Percentiles rank a stretch among this genome's conserved stretches.
Conservation (phyloP, 2,797 vertebrate species). For the Scomberomorus guttatus region DNA sequence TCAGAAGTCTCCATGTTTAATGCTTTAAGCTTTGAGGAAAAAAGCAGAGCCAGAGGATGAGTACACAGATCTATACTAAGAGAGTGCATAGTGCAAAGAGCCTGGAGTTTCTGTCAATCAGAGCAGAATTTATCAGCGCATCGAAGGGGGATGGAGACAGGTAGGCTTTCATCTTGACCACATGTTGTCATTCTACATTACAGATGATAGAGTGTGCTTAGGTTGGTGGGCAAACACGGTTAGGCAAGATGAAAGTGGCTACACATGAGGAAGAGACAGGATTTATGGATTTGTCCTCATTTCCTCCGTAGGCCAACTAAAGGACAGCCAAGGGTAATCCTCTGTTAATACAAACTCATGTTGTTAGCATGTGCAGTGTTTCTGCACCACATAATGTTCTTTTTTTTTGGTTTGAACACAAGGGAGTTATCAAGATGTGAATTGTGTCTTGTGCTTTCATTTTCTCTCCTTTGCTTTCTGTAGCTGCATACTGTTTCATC, state of each 20-base stretch:
- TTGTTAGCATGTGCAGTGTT: slow-evolving; percentile 3
- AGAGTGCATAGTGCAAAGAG: slow-evolving; percentile 62
- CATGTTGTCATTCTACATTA: slow-evolving; percentile 74
- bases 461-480: not conserved
- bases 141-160: slow-evolving; percentile 56
- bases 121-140: slow-evolving; percentile 72
- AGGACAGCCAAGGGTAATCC: slow-evolving; percentile 37
- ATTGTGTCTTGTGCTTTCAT: slow-evolving; percentile 2
- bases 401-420: not conserved
- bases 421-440: not conserved
- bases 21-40: slow-evolving; percentile 25
- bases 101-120: slow-evolving; percentile 73
- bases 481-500: not conserved
- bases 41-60: slow-evolving; percentile 16
- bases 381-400: not conserved
- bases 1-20: slow-evolving; percentile 50
- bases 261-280: slow-evolving; percentile 49
- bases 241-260: slow-evolving; percentile 65
- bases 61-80: slow-evolving; percentile 41
- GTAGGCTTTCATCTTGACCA: slow-evolving; percentile 79
- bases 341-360: slow-evolving; percentile 3
- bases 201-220: slow-evolving; percentile 63
- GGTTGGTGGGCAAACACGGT: slow-evolving; percentile 66
- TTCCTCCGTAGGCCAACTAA: slow-evolving; percentile 15
- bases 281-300: slow-evolving; percentile 57